Evolutionary conservation across 2,113 vertebrate genomes (phyloP).

Genomic region (Benitochromis conjunctus): DNA sequence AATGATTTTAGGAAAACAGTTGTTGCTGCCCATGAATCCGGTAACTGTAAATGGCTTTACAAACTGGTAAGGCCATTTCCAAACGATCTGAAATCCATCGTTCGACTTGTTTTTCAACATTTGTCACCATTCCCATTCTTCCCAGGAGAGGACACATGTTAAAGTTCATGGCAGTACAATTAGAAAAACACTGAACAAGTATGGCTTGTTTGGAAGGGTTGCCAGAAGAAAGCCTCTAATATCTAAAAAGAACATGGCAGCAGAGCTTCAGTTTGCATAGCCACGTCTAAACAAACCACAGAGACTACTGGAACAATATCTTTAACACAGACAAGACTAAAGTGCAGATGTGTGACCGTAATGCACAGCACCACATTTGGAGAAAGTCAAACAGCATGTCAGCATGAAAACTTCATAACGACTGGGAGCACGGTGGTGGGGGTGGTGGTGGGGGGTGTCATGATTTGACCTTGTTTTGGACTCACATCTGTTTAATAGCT

Average conservation of each 20-base stretch:
- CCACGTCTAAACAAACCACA: background rate
- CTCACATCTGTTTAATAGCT: background rate
- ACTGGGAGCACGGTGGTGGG: background rate
- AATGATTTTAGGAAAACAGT: background rate
- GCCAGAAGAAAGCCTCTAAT: background rate
- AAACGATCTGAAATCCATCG: background rate
- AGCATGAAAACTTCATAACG: background rate
- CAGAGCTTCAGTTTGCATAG: background rate
- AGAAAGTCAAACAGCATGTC: background rate
- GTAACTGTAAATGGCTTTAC: background rate
- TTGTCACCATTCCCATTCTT: background rate
- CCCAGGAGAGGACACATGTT: background rate
- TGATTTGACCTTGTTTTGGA: background rate
- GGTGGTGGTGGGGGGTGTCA: background rate
- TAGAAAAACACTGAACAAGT: background rate
- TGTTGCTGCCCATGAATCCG: background rate
- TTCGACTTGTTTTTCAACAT: background rate
- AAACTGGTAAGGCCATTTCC: background rate
- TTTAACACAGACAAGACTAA: background rate
- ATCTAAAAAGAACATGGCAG: background rate
- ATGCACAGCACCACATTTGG: background rate
- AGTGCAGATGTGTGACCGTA: background rate
- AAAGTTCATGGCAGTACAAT: background rate
- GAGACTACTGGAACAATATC: background rate
- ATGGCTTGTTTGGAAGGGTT: background rate